Base-by-base conservation (phyloP, 1,140 invertebrate species). In the Rhopalosiphum maidis region DNA sequence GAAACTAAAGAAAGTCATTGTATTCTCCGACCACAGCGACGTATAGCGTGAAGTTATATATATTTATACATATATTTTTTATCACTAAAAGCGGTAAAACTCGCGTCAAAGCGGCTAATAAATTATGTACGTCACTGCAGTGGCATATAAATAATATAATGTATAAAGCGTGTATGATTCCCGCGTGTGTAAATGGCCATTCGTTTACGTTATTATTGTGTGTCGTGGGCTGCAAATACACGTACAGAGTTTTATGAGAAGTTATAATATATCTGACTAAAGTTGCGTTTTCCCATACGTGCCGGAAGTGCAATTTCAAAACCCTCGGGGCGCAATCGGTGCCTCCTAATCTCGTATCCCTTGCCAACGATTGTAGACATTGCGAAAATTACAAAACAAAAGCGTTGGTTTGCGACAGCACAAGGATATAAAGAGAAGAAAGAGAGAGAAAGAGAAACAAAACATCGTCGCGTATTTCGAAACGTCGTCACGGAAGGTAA, bases 381-480 rank as follows among this genome's bases (percentile, higher is more conserved):
- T 83, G 68, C 22, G 30, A 82, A 91, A 82, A 91, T 91, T 91
- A 91, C 46, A 37, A 91, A 77, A 91, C 68, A 82, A 91, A 82
- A 91, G 43, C 43, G 25, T 25, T 87, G 41, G 43, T 23, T 85
- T 25, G 30, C 18, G 85, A 30, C 41, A 41, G 23, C 23, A 37
- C n/a, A 3, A 77, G 9, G 11, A 68, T 68, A 68, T 15, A n/a
- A 30, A 68, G 60, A n/a, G 30, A 11, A 30, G 55, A 60, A 30
- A n/a, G 30, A 5, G 4, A n/a, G 60, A 68, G 60, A 77, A 4
- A 77, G 30, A n/a, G n/a, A 77, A 77, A n/a, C n/a, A n/a, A n/a
- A 77, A 35, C 60, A 77, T 77, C 60, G 60, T n/a, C 15, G 30
- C 30, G 30, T 18, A 21, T 77, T 68, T 77, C 18, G 60, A n/a